A percentile compares a stretch with the other conserved stretches of the same genome.
Conservation (phyloP, 1,140 invertebrate species). For the Ceratina japonica region DNA sequence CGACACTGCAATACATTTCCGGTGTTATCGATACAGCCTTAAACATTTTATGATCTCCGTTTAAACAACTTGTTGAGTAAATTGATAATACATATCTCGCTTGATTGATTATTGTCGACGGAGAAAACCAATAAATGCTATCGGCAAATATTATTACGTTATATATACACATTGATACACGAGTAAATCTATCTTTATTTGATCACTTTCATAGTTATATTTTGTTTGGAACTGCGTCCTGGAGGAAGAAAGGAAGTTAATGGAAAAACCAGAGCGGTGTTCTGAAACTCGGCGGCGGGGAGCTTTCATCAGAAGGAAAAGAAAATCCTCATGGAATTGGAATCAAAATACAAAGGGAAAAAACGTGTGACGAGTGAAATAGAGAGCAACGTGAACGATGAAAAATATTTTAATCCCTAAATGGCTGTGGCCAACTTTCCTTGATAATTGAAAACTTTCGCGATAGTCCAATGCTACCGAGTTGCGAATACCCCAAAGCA, state of each 20-base stretch:
- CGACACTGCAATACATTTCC: no score
- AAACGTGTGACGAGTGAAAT: slow-evolving; percentile 5
- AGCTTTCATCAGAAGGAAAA: neutral
- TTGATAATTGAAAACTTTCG: slow-evolving; percentile 1
- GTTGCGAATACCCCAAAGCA: no score
- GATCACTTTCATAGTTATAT: neutral
- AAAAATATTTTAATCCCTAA: slow-evolving; percentile 28
- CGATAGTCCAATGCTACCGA: neutral
- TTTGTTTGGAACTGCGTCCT: neutral
- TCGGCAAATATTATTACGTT: no score
- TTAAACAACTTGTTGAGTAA: no score
- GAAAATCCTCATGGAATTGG: neutral
- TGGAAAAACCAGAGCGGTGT: neutral
- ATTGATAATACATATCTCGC: no score
- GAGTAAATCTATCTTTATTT: no score
- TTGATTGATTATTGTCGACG: no score
- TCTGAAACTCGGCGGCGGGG: neutral
- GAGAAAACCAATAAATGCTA: no score
- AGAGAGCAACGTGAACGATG: neutral
- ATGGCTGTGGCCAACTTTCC: slow-evolving; percentile 3
- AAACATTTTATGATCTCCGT: no score
- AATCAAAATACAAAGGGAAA: neutral
- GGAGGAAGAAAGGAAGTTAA: neutral
- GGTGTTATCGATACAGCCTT: no score
- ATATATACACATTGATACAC: no score